Percentiles rank a stretch among this genome's conserved stretches.
These are phyloP conservation scores for Chrysolina americana DNA, from an alignment of 2,888 invertebrate species.

Conservation along the genomic window DNA sequence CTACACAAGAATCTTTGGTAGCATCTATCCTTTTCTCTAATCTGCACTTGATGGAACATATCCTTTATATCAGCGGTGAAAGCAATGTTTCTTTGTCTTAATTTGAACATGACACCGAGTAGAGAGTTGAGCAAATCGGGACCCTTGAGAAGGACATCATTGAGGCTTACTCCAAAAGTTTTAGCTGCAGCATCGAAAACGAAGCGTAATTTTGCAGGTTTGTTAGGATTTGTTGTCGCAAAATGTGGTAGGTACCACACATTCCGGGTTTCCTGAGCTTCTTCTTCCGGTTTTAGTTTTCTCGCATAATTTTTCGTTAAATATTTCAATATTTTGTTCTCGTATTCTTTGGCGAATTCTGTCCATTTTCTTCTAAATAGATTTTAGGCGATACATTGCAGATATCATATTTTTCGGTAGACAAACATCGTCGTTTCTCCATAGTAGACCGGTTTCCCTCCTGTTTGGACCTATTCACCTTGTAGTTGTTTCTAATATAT, in stretches of 20 bases:
- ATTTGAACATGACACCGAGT: constrained; percentile 41
- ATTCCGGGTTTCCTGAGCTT: neutral
- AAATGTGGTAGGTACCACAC: no score
- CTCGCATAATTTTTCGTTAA: neutral
- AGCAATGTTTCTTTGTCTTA: constrained; percentile 32
- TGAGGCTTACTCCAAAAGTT: constrained; percentile 28
- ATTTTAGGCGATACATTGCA: neutral
- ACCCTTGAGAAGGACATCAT: constrained; percentile 37
- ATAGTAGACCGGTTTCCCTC: no score
- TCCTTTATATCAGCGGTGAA: neutral
- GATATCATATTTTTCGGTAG: no score
- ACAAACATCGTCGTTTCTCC: no score
- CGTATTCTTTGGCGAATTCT: neutral
- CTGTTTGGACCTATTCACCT: no score
- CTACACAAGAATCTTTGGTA: constrained; percentile 40
- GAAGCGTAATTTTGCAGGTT: neutral
- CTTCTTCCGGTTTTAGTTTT: neutral
- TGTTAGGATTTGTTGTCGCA: no score
- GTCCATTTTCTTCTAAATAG: neutral
- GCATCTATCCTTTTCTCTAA: constrained; percentile 53
- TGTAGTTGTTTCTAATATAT: no score
- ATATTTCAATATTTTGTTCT: neutral
- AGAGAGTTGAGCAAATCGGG: constrained; percentile 49
- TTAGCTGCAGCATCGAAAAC: constrained; percentile 29
- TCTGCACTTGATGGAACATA: constrained; percentile 34